A percentile compares a stretch with the other conserved stretches of the same genome.
These are phyloP conservation scores for Neodiprion virginianus DNA, from an alignment of 1,140 invertebrate species.

Conservation along the genomic window DNA sequence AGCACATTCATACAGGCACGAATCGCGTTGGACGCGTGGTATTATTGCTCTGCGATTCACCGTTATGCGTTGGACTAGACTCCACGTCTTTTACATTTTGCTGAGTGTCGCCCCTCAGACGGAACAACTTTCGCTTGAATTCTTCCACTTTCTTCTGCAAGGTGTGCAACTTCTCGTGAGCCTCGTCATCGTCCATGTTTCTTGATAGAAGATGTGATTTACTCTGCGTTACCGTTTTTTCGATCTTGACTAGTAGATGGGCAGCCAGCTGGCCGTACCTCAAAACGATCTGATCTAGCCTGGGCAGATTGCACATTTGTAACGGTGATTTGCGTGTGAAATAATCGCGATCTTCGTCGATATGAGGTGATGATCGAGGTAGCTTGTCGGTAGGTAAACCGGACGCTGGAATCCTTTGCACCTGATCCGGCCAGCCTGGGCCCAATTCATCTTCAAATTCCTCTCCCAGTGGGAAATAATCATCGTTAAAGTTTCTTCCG, in stretches of 20 bases:
- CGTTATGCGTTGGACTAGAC: conserved; percentile 3
- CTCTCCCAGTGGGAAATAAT: conserved; percentile 49
- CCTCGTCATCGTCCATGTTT: conserved; percentile 19
- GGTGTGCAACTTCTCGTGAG: conserved; percentile 28
- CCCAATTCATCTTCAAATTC: conserved; percentile 47
- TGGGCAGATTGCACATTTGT: neutral
- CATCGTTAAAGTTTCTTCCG: conserved; percentile 37
- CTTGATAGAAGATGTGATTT: neutral
- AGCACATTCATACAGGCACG: too few relatives aligned
- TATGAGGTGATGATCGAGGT: too few relatives aligned
- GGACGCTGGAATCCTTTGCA: neutral
- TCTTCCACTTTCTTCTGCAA: conserved; percentile 30
- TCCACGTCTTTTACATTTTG: conserved; percentile 1
- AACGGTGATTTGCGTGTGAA: neutral
- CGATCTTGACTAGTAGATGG: too few relatives aligned
- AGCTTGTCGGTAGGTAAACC: too few relatives aligned
- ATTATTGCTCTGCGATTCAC: conserved; percentile 11
- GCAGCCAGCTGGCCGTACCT: neutral
- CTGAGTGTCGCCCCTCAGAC: conserved; percentile 7
- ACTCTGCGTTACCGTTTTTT: too few relatives aligned
- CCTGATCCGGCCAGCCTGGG: conserved; percentile 23
- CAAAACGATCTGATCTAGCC: neutral
- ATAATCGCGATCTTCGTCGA: conserved; percentile 24
- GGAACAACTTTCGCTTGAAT: conserved; percentile 28
- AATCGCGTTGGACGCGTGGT: neutral